phyloP scores from a whole-genome alignment of 2,113 vertebrate genomes.

The Paracanthobrama guichenoti region DNA sequence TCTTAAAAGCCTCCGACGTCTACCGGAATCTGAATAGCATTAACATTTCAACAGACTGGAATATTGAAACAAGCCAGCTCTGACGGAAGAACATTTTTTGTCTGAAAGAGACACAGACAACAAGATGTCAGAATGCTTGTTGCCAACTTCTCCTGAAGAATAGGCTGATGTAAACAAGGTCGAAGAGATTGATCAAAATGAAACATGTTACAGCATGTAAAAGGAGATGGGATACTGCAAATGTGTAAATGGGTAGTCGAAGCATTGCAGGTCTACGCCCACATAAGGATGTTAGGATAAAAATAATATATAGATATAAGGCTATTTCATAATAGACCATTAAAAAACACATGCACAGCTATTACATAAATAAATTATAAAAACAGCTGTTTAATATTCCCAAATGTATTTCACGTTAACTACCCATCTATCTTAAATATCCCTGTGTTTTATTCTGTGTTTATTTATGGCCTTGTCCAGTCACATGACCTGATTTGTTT shows the following conservation, averaged over 20 bases:
- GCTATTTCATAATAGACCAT: too few relatives aligned
- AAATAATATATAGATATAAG: too few relatives aligned
- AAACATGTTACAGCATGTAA: not conserved
- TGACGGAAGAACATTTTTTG: conserved; percentile 19
- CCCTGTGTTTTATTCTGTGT: not conserved
- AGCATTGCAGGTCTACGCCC: not conserved
- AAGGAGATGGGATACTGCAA: not conserved
- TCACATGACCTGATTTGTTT: conserved; percentile 19
- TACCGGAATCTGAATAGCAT: conserved; percentile 41
- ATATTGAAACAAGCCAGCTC: conserved; percentile 33
- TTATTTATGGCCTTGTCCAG: not conserved
- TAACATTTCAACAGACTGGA: conserved; percentile 44
- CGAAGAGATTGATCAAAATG: not conserved
- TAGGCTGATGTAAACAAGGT: conserved; percentile 24
- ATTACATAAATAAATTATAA: not conserved
- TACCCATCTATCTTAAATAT: not conserved
- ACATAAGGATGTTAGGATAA: too few relatives aligned
- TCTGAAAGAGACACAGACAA: not conserved
- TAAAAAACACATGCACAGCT: too few relatives aligned
- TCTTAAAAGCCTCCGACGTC: conserved; percentile 40
- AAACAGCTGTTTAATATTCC: not conserved
- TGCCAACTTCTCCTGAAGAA: conserved; percentile 13
- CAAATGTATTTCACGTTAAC: not conserved
- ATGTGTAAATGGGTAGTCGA: not conserved
- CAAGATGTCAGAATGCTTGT: conserved; percentile 25